Conservation (phyloP, 2,113 vertebrate genomes). For the Enhydra lutris region DNA sequence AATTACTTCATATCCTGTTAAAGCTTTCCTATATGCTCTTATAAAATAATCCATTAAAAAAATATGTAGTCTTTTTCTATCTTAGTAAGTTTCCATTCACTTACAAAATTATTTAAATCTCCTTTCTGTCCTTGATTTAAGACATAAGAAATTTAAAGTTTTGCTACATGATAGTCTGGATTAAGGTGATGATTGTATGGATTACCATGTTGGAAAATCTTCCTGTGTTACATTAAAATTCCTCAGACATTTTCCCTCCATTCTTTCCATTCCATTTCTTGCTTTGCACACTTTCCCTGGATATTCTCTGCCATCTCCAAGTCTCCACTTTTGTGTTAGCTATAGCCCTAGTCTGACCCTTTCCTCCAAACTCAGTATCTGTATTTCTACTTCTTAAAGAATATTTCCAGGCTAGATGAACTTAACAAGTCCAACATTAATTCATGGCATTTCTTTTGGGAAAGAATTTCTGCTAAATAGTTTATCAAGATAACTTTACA, state of each 20-base stretch:
- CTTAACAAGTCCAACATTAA: background rate
- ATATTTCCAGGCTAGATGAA: background rate
- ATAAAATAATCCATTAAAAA: background rate
- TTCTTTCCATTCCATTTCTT: background rate
- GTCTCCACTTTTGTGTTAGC: background rate
- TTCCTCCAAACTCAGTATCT: background rate
- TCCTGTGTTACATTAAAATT: background rate
- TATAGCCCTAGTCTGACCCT: background rate
- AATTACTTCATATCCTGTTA: conserved; percentile 57
- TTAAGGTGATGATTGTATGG: background rate
- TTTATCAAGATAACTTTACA: background rate
- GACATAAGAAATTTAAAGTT: background rate
- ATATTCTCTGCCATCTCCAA: background rate
- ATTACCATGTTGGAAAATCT: background rate
- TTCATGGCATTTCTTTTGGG: background rate
- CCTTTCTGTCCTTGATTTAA: background rate
- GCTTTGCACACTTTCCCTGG: background rate
- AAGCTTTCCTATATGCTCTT: background rate
- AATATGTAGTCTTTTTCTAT: background rate
- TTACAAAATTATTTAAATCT: background rate
- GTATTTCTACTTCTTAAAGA: background rate
- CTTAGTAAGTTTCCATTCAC: background rate
- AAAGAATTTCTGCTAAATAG: background rate
- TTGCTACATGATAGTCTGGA: background rate
- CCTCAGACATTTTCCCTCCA: background rate